Conservation (phyloP, 2,888 invertebrate genomes). For the Andrena trimmerana region DNA sequence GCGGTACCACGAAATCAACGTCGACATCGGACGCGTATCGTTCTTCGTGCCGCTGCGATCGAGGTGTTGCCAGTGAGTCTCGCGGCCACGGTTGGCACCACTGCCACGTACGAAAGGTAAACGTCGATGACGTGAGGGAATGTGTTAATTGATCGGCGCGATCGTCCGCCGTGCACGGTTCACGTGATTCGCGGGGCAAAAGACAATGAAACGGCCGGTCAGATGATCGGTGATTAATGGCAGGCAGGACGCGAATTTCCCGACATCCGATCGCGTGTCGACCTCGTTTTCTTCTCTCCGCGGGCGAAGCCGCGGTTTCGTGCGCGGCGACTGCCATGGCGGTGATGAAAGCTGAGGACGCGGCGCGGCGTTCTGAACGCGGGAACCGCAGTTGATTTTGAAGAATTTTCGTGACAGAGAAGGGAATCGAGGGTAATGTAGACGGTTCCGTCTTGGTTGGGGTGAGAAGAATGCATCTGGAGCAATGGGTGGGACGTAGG, state of each 20-base stretch:
- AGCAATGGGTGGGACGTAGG: too few species aligned
- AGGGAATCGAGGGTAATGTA: too few species aligned
- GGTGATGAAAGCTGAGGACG: background rate
- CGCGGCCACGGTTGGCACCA: constrained; percentile 31
- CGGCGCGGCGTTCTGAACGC: too few species aligned
- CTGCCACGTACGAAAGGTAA: constrained; percentile 55
- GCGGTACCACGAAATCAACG: background rate
- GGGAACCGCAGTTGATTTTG: background rate
- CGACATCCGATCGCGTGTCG: constrained; percentile 71
- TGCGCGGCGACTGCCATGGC: background rate
- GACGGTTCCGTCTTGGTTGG: too few species aligned
- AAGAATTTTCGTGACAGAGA: too few species aligned
- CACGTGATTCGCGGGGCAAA: constrained; percentile 40
- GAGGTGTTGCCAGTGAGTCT: constrained; percentile 3
- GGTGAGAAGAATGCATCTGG: too few species aligned
- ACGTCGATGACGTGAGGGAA: constrained; percentile 62
- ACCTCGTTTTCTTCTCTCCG: constrained; percentile 44
- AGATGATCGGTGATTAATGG: constrained; percentile 63
- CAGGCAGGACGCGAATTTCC: constrained; percentile 57
- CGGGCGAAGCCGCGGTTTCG: background rate
- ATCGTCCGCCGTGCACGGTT: constrained; percentile 23
- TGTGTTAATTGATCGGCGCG: constrained; percentile 58
- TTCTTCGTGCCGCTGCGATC: background rate
- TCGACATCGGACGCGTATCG: background rate
- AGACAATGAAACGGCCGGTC: constrained; percentile 51